These are phyloP conservation scores for Lycocerus yunnanus DNA, from an alignment of 2,888 invertebrate species.

Conservation along the genomic window DNA sequence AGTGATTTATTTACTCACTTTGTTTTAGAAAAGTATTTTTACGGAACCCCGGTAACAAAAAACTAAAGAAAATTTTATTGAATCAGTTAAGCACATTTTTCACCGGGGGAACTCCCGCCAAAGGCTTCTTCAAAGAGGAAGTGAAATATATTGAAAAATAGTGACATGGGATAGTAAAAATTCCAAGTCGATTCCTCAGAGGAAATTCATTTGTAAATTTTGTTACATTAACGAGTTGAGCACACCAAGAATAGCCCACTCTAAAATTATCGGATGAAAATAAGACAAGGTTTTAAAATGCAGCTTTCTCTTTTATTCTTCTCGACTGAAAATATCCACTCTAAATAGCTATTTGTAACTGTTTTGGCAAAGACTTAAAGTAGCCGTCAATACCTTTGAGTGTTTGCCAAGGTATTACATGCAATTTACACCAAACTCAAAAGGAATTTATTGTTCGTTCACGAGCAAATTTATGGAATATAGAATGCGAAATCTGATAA, in stretches of 20 bases:
- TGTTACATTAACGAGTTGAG: background rate
- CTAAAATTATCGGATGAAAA: background rate
- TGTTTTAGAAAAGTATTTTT: background rate
- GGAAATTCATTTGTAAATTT: background rate
- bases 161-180: background rate
- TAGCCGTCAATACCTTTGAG: background rate
- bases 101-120: background rate
- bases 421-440: background rate
- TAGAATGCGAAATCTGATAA: background rate
- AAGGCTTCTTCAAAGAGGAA: background rate
- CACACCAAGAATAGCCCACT: background rate
- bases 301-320: background rate
- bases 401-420: background rate
- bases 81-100: background rate
- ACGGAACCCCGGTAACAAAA: background rate
- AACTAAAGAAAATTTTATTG: background rate
- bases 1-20: background rate
- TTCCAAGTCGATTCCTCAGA: background rate
- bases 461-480: background rate
- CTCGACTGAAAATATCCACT: background rate
- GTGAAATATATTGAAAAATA: background rate
- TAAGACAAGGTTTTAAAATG: background rate
- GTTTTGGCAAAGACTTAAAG: background rate
- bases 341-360: background rate
- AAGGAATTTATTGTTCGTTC: background rate